Percentiles rank a stretch among this genome's conserved stretches.
Conservation (phyloP, 2,888 invertebrate genomes). For the Antitype chi region DNA sequence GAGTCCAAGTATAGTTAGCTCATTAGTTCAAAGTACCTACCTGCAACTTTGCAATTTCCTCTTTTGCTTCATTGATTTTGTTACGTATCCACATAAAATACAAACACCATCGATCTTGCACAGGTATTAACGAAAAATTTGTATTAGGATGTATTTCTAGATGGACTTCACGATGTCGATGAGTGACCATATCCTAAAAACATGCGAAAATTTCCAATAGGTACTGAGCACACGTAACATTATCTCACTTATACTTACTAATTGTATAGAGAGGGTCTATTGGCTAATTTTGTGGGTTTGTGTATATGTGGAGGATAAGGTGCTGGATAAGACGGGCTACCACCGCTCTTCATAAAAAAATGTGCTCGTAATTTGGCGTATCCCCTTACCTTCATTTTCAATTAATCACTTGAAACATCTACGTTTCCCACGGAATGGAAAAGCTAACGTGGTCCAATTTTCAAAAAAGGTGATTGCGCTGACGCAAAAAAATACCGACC, state of each 20-base stretch:
- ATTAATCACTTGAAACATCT: too few species aligned
- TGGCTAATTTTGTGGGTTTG: too few species aligned
- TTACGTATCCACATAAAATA: conserved; percentile 79
- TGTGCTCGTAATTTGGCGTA: too few species aligned
- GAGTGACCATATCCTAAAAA: conserved; percentile 72
- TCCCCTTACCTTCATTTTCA: too few species aligned
- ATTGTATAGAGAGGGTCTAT: too few species aligned
- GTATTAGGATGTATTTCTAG: conserved; percentile 39
- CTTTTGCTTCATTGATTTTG: conserved; percentile 62
- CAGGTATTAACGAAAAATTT: conserved; percentile 57
- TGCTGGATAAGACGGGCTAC: too few species aligned
- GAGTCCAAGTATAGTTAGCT: not conserved
- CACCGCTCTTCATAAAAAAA: too few species aligned
- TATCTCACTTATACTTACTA: not conserved
- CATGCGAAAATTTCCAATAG: not conserved
- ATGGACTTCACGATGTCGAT: conserved; percentile 38
- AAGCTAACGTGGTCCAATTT: too few species aligned
- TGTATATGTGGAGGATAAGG: too few species aligned
- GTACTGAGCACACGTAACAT: not conserved
- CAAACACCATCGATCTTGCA: conserved; percentile 77
- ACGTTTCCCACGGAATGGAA: too few species aligned
- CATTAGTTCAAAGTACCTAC: conserved; percentile 58
- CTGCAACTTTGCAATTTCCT: conserved; percentile 71
- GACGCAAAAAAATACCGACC: too few species aligned
- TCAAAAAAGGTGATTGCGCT: too few species aligned